Base-by-base conservation (phyloP, 2,113 vertebrate genomes). In the Pionites leucogaster region DNA sequence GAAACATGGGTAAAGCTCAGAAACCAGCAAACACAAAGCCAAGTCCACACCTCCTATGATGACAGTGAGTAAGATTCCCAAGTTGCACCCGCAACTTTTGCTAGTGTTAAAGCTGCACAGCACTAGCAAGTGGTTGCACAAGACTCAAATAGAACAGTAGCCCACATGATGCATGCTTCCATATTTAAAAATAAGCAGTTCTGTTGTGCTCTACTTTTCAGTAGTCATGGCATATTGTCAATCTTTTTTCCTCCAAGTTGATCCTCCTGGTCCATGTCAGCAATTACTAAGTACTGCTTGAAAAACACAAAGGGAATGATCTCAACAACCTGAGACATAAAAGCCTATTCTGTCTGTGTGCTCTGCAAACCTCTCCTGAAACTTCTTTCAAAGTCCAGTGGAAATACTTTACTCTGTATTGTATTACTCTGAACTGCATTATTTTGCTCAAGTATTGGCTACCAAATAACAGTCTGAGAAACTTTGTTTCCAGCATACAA, bases 241-340 rank as follows among this genome's bases (percentile, higher is more conserved):
- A 1, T 47, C 17, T 23, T 49, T 16, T 55, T 20, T 14, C 5
- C 6, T 18, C 8, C 0, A 7, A 53, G 24, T 1, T 53, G 24
- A 68, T 78, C 27, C 17, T 69, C 72, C 72, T 75, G 47, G 33
- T 35, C 49, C 27, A 33, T 14, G 18, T 24, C 10, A 69, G 31
- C 39, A 49, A 44, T 19, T 49, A 12, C 37, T 46, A 82, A 59
- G 3, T 17, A 39, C 5, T 27, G n/a, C 47, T 76, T 82, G 28
- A 52, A 77, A 89, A 69, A 29, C 29, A 65, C 24, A 62, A 79
- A 60, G 7, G 9, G 13, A 83, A 74, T 22, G 6, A 75, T 39
- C 20, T 65, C 52, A 50, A 65, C 33, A 50, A 55, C 25, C 18
- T 35, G 64, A 74, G 46, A 78, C 70, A 41, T 3, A 39, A 19